Conservation (phyloP, 1,140 invertebrate genomes). For the Drosophila mayri region DNA sequence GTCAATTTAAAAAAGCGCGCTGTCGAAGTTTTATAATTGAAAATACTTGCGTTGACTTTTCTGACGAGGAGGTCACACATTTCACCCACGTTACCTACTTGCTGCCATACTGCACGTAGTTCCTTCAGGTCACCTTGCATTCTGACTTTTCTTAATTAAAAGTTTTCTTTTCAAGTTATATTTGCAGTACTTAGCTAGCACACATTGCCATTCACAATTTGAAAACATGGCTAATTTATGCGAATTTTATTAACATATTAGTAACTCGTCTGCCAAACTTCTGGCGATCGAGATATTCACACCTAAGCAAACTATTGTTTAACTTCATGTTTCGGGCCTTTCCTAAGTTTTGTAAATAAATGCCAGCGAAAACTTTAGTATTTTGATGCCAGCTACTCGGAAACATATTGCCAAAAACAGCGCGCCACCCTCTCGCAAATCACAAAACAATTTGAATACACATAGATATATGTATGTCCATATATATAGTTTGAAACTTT, state of each 20-base stretch:
- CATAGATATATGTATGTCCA: slow-evolving; percentile 4
- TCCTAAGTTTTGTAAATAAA: slow-evolving; percentile 14
- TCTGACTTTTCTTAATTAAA: slow-evolving; percentile 59
- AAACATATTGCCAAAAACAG: slow-evolving; percentile 29
- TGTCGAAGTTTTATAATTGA: slow-evolving; percentile 64
- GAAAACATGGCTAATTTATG: slow-evolving; percentile 28
- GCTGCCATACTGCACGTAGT: slow-evolving; percentile 41
- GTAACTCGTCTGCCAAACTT: slow-evolving; percentile 35
- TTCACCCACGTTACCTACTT: slow-evolving; percentile 5
- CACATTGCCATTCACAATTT: slow-evolving; percentile 5
- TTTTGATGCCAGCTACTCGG: slow-evolving; percentile 15
- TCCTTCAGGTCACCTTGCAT: slow-evolving; percentile 28
- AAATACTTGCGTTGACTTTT: slow-evolving; percentile 45
- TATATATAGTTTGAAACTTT: slow-evolving; percentile 29
- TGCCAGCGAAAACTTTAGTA: slow-evolving; percentile 27
- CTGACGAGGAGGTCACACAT: background rate
- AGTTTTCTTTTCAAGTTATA: slow-evolving; percentile 37
- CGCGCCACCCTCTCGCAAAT: slow-evolving; percentile 15
- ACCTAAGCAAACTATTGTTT: slow-evolving; percentile 5
- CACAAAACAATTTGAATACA: slow-evolving; percentile 52
- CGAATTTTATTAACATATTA: slow-evolving; percentile 49
- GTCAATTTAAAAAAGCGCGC: slow-evolving; percentile 23
- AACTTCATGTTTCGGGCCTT: slow-evolving; percentile 12
- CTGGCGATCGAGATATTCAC: slow-evolving; percentile 8
- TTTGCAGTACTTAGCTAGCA: slow-evolving; percentile 17